A percentile compares a stretch with the other conserved stretches of the same genome.
These are phyloP conservation scores for Malaclemys terrapin DNA, from an alignment of 2,113 vertebrate genomes.

Conservation along the genomic window DNA sequence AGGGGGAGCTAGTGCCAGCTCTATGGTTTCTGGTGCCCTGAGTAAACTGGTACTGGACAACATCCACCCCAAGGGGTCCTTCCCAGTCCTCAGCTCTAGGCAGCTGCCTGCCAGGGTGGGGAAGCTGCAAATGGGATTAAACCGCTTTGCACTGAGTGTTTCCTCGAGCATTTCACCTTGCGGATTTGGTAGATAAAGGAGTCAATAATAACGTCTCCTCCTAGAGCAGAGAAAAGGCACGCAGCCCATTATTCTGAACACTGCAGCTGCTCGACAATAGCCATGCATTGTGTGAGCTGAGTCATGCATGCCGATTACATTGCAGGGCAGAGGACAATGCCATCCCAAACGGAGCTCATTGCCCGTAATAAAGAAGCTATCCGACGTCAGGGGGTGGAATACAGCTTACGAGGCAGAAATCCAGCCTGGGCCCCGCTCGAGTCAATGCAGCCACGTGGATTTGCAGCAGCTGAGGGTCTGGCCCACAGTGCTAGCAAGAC, in stretches of 20 bases:
- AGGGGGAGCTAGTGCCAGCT: background rate
- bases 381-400: background rate
- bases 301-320: slow-evolving; percentile 15
- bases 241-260: background rate
- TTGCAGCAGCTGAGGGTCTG: background rate
- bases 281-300: background rate
- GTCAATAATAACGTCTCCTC: background rate
- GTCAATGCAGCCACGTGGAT: background rate
- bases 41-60: background rate
- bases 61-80: background rate
- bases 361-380: background rate
- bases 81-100: background rate
- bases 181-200: background rate
- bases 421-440: background rate
- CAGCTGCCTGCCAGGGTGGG: background rate
- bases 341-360: background rate
- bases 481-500: background rate
- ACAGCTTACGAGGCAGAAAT: background rate
- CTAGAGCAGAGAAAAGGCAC: background rate
- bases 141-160: background rate
- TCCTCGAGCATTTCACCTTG: background rate
- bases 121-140: too few relatives aligned
- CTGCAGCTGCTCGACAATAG: background rate
- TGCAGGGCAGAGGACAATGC: background rate
- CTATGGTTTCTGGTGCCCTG: background rate